A percentile compares a stretch with the other conserved stretches of the same genome.
These are phyloP conservation scores for Oscheius sp. DNA, from an alignment of 1,140 invertebrate genomes.

Conservation along the genomic window DNA sequence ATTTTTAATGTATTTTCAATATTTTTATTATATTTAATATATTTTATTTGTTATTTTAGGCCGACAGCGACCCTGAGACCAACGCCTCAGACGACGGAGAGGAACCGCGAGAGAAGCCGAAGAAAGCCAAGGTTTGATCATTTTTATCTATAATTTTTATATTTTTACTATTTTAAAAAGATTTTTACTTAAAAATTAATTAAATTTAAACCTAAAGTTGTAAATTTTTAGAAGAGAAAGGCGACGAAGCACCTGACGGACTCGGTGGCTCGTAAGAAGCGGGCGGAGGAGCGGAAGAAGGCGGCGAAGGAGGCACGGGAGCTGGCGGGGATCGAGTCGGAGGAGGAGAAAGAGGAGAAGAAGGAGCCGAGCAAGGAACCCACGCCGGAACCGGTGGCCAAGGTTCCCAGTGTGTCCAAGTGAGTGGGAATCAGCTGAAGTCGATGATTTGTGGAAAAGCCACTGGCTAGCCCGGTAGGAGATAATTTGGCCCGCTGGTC, in stretches of 20 bases:
- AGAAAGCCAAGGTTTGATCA: neutral
- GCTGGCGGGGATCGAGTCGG: neutral
- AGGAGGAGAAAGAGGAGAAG: slow-evolving; percentile 1
- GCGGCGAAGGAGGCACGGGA: slow-evolving; percentile 10
- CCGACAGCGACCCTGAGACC: neutral
- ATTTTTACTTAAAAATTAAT: neutral
- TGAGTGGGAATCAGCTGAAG: neutral
- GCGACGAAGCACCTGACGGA: slow-evolving; percentile 10
- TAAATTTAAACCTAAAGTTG: neutral
- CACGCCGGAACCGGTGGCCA: neutral
- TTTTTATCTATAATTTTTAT: neutral
- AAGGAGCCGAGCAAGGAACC: slow-evolving; percentile 8
- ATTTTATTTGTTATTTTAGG: neutral
- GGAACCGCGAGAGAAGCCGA: slow-evolving; percentile 8
- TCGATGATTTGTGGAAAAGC: neutral
- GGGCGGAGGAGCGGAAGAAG: slow-evolving; percentile 9
- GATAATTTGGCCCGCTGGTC: neutral
- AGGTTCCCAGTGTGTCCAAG: slow-evolving; percentile 1
- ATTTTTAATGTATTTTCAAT: neutral
- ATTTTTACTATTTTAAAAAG: neutral
- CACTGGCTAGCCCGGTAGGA: too few species aligned
- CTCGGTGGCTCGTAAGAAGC: neutral
- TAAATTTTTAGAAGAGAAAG: neutral
- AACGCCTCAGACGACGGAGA: slow-evolving; percentile 8
- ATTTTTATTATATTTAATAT: neutral